Percentiles rank a stretch among this genome's conserved stretches.
Conservation (phyloP, 1,140 invertebrate genomes). For the Phocides pigmalion region DNA sequence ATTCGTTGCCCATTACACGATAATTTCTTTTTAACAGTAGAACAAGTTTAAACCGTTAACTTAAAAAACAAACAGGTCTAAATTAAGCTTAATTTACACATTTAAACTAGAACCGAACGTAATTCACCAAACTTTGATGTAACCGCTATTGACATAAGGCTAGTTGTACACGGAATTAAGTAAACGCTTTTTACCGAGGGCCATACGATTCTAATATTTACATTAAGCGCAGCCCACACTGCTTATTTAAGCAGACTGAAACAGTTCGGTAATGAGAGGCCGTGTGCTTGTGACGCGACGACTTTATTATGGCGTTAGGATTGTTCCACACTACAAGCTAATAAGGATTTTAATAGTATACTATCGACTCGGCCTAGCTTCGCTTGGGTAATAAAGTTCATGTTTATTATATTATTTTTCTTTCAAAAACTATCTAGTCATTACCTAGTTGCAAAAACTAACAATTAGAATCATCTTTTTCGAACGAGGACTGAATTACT, state of each 20-base stretch:
- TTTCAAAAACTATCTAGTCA: too few relatives aligned
- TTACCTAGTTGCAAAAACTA: too few relatives aligned
- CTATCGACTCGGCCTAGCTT: too few relatives aligned
- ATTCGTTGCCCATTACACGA: too few relatives aligned
- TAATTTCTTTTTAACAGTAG: too few relatives aligned
- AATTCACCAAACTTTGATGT: slow-evolving; percentile 5
- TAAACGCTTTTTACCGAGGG: slow-evolving; percentile 25
- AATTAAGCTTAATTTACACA: not conserved
- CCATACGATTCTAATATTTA: slow-evolving; percentile 37
- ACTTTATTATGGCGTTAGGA: slow-evolving; percentile 57
- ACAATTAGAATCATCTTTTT: too few relatives aligned
- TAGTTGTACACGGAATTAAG: slow-evolving; percentile 37
- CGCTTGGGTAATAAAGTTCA: too few relatives aligned
- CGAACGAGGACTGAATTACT: too few relatives aligned
- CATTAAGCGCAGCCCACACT: slow-evolving; percentile 31
- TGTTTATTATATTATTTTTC: too few relatives aligned
- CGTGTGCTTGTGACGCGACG: slow-evolving; percentile 63
- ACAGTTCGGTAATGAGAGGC: slow-evolving; percentile 69
- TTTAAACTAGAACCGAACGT: slow-evolving; percentile 1
- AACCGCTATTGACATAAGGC: slow-evolving; percentile 39
- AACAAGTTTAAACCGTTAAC: too few relatives aligned
- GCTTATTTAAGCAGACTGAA: slow-evolving; percentile 61
- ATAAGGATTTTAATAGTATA: too few relatives aligned
- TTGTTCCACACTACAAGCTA: slow-evolving; percentile 35
- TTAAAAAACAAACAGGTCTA: too few relatives aligned